Conservation (phyloP, 2,888 invertebrate genomes). For the Polymixis flavicincta region DNA sequence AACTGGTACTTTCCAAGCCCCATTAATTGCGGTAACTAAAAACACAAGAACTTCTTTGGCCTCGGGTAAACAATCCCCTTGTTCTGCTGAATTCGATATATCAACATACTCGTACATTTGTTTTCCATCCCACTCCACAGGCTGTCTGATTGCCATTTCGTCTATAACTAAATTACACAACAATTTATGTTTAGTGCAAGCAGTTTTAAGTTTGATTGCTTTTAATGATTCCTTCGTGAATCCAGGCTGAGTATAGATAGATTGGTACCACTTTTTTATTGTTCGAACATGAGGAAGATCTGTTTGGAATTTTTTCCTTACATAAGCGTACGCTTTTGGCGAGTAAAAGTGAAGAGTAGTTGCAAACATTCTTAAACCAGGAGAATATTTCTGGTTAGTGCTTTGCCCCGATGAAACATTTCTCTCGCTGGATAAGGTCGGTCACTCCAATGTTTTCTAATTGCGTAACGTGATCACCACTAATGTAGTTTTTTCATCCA, state of each 20-base stretch:
- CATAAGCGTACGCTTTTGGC: conserved; percentile 1
- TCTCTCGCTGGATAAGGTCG: conserved; percentile 8
- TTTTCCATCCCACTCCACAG: conserved; percentile 33
- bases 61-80: not conserved
- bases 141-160: conserved; percentile 40
- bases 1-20: conserved; percentile 27
- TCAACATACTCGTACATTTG: conserved; percentile 34
- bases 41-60: conserved; percentile 18
- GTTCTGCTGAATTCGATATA: not conserved
- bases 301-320: conserved; percentile 4
- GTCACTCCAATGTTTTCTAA: not conserved
- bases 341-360: conserved; percentile 8
- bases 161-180: conserved; percentile 16
- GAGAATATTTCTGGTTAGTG: conserved; percentile 1
- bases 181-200: not conserved
- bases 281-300: conserved; percentile 3
- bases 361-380: not conserved
- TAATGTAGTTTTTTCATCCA: not conserved
- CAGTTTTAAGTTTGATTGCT: conserved; percentile 3
- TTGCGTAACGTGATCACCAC: not conserved
- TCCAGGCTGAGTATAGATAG: conserved; percentile 23
- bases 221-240: conserved; percentile 37
- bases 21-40: conserved; percentile 31
- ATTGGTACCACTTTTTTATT: conserved; percentile 32
- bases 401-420: conserved; percentile 7